Evolutionary conservation across 1,140 invertebrate species (phyloP).

Genomic region (Xylocopa sonorina): DNA sequence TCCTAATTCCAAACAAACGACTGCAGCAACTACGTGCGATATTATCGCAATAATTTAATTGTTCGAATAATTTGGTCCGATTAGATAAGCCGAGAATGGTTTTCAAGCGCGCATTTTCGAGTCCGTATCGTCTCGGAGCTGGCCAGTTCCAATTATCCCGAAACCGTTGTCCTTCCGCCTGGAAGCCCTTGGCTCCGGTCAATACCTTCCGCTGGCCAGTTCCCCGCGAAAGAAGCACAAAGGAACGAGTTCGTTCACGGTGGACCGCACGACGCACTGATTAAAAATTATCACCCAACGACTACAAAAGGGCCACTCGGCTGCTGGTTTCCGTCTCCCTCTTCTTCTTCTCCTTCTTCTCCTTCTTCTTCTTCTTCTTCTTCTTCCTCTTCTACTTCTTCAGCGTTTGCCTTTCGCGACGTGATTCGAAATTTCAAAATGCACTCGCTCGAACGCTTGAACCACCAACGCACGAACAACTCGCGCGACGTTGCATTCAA

Average conservation of each 20-base stretch:
- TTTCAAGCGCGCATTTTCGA: slow-evolving; percentile 55
- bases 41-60: slow-evolving; percentile 69
- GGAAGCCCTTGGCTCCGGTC: slow-evolving; percentile 44
- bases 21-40: slow-evolving; percentile 63
- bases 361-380: neutral
- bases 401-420: neutral
- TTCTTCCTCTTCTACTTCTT: slow-evolving; percentile 7
- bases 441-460: slow-evolving; percentile 1
- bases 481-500: slow-evolving; percentile 21
- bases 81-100: too few relatives aligned
- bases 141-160: slow-evolving; percentile 67
- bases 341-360: slow-evolving; percentile 28
- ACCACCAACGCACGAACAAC: slow-evolving; percentile 3
- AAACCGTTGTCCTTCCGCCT: slow-evolving; percentile 69
- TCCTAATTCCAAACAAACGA: slow-evolving; percentile 76
- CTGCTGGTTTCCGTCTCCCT: slow-evolving; percentile 47
- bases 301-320: slow-evolving; percentile 70
- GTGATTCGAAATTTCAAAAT: slow-evolving; percentile 29
- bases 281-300: slow-evolving; percentile 76
- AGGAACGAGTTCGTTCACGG: slow-evolving; percentile 63
- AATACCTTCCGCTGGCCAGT: slow-evolving; percentile 55
- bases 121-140: slow-evolving; percentile 58
- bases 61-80: neutral
- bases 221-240: slow-evolving; percentile 63
- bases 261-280: slow-evolving; percentile 70